Conservation (phyloP, 2,888 invertebrate species). For the Bimastos eiseni region DNA sequence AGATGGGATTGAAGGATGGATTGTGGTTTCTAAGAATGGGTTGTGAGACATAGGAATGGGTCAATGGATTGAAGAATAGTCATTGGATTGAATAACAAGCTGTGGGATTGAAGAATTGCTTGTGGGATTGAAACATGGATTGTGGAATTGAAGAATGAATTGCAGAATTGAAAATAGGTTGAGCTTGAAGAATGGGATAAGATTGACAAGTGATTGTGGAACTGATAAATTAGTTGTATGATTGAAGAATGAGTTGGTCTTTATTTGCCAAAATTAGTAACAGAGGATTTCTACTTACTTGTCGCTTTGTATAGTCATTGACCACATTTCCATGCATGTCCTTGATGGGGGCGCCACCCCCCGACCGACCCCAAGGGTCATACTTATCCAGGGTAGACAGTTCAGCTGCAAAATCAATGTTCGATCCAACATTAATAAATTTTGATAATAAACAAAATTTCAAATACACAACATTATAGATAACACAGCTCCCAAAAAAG, state of each 20-base stretch:
- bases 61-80: too few relatives aligned
- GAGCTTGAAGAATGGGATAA: too few relatives aligned
- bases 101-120: too few relatives aligned
- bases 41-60: too few relatives aligned
- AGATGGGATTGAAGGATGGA: too few relatives aligned
- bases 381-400: slow-evolving; percentile 40
- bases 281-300: slow-evolving; percentile 36
- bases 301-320: slow-evolving; percentile 51
- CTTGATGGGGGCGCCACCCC: slow-evolving; percentile 59
- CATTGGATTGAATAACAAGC: too few relatives aligned
- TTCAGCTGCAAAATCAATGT: slow-evolving; percentile 39
- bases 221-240: too few relatives aligned
- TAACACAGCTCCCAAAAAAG: background rate
- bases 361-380: slow-evolving; percentile 75
- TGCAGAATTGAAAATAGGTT: too few relatives aligned
- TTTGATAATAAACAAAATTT: background rate
- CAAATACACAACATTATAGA: background rate
- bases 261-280: background rate
- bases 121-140: background rate
- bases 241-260: too few relatives aligned
- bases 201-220: too few relatives aligned
- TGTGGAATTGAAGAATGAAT: background rate
- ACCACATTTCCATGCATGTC: slow-evolving; percentile 50
- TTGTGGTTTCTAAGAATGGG: too few relatives aligned
- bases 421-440: background rate